Conservation (phyloP, 2,113 vertebrate species). For the Corydoras maculifer region DNA sequence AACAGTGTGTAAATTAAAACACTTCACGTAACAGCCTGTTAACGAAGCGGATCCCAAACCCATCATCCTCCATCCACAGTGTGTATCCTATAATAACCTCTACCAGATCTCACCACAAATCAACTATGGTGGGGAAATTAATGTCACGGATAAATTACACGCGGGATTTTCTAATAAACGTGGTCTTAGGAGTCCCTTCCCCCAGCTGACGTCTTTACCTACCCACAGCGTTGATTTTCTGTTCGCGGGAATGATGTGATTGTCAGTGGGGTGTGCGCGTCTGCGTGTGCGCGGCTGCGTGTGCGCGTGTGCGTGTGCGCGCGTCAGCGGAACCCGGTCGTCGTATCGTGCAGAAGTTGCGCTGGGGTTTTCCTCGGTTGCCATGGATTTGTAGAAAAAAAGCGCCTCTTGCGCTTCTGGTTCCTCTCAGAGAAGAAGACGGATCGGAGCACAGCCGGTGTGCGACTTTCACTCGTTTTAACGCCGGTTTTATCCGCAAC, state of each 20-base stretch:
- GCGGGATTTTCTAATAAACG: too few species aligned
- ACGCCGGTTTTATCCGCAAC: conserved; percentile 34
- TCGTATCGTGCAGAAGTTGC: conserved; percentile 61
- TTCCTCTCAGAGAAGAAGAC: conserved; percentile 57
- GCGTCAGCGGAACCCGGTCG: conserved; percentile 59
- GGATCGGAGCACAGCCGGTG: conserved; percentile 37
- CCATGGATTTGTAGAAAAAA: conserved; percentile 58
- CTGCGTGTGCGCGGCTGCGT: conserved; percentile 15
- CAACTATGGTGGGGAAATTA: too few species aligned
- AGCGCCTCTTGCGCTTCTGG: conserved; percentile 63
- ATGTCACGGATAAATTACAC: too few species aligned
- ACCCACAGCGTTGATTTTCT: conserved; percentile 15
- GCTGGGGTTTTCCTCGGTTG: conserved; percentile 57
- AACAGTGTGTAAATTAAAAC: conserved; percentile 5
- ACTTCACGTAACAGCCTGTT: too few species aligned
- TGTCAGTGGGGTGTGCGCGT: conserved; percentile 46
- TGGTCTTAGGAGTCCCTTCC: conserved; percentile 36
- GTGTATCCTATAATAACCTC: too few species aligned
- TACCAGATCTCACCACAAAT: too few species aligned
- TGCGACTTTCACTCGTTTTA: conserved; percentile 42
- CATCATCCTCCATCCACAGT: too few species aligned
- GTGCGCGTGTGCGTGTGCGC: background rate
- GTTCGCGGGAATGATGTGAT: conserved; percentile 53
- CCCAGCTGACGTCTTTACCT: conserved; percentile 37
- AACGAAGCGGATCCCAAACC: too few species aligned